Conservation (phyloP, 2,888 invertebrate genomes). For the Pherbina coryleti region DNA sequence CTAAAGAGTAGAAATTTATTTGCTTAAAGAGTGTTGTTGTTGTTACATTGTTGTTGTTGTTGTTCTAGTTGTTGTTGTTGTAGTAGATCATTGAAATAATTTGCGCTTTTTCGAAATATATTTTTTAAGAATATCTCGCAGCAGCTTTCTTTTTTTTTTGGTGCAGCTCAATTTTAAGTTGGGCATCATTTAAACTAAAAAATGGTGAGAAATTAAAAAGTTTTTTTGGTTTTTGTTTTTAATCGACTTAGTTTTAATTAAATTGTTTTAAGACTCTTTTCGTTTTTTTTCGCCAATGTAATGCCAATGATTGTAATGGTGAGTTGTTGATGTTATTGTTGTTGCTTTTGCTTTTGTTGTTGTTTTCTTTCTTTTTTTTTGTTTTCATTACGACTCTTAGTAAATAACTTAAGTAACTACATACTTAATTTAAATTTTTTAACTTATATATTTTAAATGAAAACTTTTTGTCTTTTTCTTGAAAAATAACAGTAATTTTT, state of each 20-base stretch:
- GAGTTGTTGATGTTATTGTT: no score
- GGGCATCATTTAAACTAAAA: background rate
- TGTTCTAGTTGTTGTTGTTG: slow-evolving; percentile 47
- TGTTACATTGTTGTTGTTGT: slow-evolving; percentile 23
- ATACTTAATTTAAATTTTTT: no score
- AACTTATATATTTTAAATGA: no score
- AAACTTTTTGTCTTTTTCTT: no score
- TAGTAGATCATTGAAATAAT: slow-evolving; percentile 3
- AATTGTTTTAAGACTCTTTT: background rate
- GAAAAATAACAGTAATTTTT: no score
- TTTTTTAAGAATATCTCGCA: background rate
- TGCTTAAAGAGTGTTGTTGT: slow-evolving; percentile 38
- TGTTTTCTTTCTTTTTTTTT: no score
- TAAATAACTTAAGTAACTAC: no score
- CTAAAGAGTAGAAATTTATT: slow-evolving; percentile 59
- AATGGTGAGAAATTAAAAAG: background rate
- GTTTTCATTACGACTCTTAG: no score
- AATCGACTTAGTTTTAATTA: background rate
- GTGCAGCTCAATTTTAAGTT: background rate
- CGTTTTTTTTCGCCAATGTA: no score
- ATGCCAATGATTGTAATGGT: no score
- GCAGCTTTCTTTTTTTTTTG: slow-evolving; percentile 13
- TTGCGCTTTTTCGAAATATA: background rate
- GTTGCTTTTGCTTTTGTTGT: no score
- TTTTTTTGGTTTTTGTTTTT: no score